phyloP scores from a whole-genome alignment of 2,888 invertebrate species.

The Norana najaformis region DNA sequence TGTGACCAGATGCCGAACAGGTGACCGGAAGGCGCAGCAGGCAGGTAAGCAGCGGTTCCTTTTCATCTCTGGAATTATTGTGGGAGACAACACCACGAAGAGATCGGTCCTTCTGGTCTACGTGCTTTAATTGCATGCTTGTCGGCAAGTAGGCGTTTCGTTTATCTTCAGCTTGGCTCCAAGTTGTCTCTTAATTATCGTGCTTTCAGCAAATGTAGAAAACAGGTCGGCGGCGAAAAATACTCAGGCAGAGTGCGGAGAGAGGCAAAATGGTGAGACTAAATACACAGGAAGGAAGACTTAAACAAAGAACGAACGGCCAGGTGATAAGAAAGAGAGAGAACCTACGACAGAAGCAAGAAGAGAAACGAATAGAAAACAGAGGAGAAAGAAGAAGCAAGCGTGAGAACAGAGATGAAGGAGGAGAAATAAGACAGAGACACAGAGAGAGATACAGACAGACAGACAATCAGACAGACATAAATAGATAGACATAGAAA shows the following conservation, averaged over 20 bases:
- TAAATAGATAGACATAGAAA: background rate
- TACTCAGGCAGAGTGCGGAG: background rate
- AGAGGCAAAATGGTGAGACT: background rate
- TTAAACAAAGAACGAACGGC: too few species aligned
- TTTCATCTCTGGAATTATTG: background rate
- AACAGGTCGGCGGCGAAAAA: background rate
- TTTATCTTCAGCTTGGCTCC: background rate
- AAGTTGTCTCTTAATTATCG: background rate
- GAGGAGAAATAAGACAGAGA: background rate
- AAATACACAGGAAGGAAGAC: too few species aligned
- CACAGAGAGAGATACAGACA: background rate
- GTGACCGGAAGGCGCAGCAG: background rate
- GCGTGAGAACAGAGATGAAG: background rate
- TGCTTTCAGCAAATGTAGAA: background rate
- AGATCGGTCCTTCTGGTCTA: background rate
- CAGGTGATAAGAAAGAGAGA: background rate
- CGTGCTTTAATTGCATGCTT: background rate
- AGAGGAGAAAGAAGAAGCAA: background rate
- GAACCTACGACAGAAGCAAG: background rate
- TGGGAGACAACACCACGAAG: background rate
- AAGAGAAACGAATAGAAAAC: background rate
- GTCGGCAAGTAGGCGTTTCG: background rate
- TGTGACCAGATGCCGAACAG: constrained; percentile 13
- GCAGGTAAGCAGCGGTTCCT: background rate
- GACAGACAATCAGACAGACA: background rate